A percentile compares a stretch with the other conserved stretches of the same genome.
These are phyloP conservation scores for Saturnia pavonia DNA, from an alignment of 2,888 invertebrate genomes.

Conservation along the genomic window DNA sequence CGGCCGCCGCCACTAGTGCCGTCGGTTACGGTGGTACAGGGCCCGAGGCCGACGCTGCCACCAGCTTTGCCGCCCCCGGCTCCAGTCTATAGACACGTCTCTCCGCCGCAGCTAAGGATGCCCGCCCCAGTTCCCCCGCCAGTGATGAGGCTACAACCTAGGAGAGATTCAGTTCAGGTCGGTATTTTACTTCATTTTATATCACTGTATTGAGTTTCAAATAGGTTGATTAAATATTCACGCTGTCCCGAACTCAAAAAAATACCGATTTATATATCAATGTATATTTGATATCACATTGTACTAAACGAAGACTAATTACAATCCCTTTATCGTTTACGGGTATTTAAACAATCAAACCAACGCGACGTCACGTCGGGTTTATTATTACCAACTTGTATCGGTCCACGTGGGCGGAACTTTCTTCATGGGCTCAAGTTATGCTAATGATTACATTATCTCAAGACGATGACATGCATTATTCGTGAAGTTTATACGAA, in stretches of 20 bases:
- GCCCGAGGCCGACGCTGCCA: conserved; percentile 48
- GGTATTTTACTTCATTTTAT: conserved; percentile 27
- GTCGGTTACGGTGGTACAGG: conserved; percentile 58
- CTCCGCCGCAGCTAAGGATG: conserved; percentile 68
- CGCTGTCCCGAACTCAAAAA: background rate
- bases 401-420: conserved; percentile 38
- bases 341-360: conserved; percentile 18
- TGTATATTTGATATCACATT: background rate
- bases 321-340: conserved; percentile 12
- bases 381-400: too few species aligned
- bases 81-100: conserved; percentile 59
- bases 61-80: conserved; percentile 52
- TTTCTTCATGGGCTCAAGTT: conserved; percentile 43
- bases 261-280: background rate
- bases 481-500: conserved; percentile 38
- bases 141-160: conserved; percentile 58
- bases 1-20: conserved; percentile 58
- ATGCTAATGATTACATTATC: conserved; percentile 52
- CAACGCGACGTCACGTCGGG: conserved; percentile 20
- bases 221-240: background rate
- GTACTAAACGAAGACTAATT: background rate
- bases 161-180: conserved; percentile 70
- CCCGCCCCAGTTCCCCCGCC: conserved; percentile 56
- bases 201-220: conserved; percentile 14
- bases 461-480: conserved; percentile 45